These are phyloP conservation scores for Limnothrissa miodon DNA, from an alignment of 2,113 vertebrate species.

Conservation along the genomic window DNA sequence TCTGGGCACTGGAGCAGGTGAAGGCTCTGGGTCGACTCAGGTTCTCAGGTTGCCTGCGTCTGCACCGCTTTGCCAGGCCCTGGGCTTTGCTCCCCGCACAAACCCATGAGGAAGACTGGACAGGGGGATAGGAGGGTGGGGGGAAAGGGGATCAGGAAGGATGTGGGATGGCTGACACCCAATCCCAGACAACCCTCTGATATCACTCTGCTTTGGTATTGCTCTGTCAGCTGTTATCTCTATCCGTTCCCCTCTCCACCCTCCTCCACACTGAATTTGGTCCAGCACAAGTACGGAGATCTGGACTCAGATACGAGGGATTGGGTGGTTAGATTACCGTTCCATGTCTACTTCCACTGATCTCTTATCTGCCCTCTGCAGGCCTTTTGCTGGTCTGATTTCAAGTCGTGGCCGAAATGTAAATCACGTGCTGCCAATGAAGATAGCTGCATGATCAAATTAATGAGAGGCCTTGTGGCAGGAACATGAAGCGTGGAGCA, in stretches of 20 bases:
- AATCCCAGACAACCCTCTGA: background rate
- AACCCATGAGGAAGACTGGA: background rate
- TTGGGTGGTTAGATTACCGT: background rate
- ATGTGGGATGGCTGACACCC: constrained; percentile 1
- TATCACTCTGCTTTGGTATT: background rate
- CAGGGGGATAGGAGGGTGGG: background rate
- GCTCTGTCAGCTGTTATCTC: background rate
- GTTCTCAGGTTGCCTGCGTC: constrained; percentile 31
- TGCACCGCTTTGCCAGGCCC: constrained; percentile 8
- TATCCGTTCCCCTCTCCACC: background rate
- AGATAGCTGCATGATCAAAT: constrained; percentile 7
- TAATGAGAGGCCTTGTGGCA: background rate
- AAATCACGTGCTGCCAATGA: background rate
- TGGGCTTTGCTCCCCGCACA: background rate
- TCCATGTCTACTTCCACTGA: background rate
- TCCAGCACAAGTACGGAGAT: background rate
- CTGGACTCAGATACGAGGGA: background rate
- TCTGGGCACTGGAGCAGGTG: constrained; percentile 18
- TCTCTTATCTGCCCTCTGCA: background rate
- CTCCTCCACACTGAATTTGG: background rate
- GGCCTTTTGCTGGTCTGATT: background rate
- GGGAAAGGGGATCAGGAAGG: background rate
- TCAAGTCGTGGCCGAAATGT: background rate
- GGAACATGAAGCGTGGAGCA: background rate
- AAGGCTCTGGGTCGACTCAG: constrained; percentile 22